A percentile compares a stretch with the other conserved stretches of the same genome.
phyloP scores from a whole-genome alignment of 2,797 vertebrate species.

The Bradypodion pumilum region DNA sequence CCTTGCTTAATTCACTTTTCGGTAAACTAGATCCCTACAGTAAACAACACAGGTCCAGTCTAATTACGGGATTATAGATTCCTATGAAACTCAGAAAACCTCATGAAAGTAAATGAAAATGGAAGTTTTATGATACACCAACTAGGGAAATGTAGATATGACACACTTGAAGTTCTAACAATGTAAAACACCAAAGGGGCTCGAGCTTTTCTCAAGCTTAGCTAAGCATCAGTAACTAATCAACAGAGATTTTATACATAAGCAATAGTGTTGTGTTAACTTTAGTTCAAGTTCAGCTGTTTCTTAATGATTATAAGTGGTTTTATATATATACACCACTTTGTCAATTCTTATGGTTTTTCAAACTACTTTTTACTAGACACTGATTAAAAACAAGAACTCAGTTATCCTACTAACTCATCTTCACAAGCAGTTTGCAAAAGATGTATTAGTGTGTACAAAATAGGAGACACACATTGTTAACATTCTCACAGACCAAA shows the following conservation, averaged over 20 bases:
- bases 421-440: neutral
- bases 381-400: neutral
- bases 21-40: neutral
- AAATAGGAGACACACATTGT: slow-evolving; percentile 8
- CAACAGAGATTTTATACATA: slow-evolving; percentile 28
- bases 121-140: neutral
- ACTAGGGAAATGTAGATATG: neutral
- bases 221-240: slow-evolving; percentile 18
- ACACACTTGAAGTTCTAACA: neutral
- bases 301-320: slow-evolving; percentile 46
- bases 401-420: neutral
- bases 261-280: slow-evolving; percentile 37
- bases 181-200: neutral
- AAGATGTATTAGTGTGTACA: neutral
- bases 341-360: neutral
- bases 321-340: neutral
- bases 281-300: slow-evolving; percentile 3
- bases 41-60: slow-evolving; percentile 2
- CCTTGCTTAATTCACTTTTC: slow-evolving; percentile 8
- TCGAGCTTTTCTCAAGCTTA: slow-evolving; percentile 5
- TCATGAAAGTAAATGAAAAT: neutral
- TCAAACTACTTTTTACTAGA: neutral
- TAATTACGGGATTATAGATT: slow-evolving; percentile 13
- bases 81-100: neutral
- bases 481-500: neutral